A percentile compares a stretch with the other conserved stretches of the same genome.
These are phyloP conservation scores for Lordiphosa andalusiaca DNA, from an alignment of 2,888 invertebrate species.

Conservation along the genomic window DNA sequence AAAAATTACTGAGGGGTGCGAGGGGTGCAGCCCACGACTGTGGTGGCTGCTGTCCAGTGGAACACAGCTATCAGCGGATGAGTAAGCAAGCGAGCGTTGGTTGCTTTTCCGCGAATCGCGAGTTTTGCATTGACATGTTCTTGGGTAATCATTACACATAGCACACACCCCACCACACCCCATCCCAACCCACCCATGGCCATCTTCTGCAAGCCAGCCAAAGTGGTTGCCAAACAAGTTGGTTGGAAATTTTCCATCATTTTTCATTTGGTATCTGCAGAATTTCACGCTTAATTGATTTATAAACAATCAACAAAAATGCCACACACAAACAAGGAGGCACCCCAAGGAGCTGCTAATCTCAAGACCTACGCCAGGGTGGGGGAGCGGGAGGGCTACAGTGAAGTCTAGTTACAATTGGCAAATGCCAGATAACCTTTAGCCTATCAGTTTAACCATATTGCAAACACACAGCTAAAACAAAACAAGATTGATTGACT, in stretches of 20 bases:
- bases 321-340: slow-evolving; percentile 43
- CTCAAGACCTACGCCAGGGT: slow-evolving; percentile 21
- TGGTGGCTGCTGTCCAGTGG: slow-evolving; percentile 4
- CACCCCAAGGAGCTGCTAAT: slow-evolving; percentile 51
- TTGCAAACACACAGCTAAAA: too few species aligned
- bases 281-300: slow-evolving; percentile 66
- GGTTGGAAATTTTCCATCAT: background rate
- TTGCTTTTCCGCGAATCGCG: slow-evolving; percentile 56
- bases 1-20: background rate
- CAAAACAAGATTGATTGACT: too few species aligned
- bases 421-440: background rate
- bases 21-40: slow-evolving; percentile 14
- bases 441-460: too few species aligned
- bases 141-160: slow-evolving; percentile 42
- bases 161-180: slow-evolving; percentile 36
- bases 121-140: slow-evolving; percentile 60
- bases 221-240: slow-evolving; percentile 39
- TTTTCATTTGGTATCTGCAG: slow-evolving; percentile 25
- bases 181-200: slow-evolving; percentile 13
- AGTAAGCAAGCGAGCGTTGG: slow-evolving; percentile 8
- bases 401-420: background rate
- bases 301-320: slow-evolving; percentile 66
- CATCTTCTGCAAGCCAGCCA: slow-evolving; percentile 7
- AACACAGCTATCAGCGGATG: slow-evolving; percentile 16
- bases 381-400: background rate